Evolutionary conservation across 1,140 invertebrate species (phyloP).

Genomic region (Drosophila arawakana): DNA sequence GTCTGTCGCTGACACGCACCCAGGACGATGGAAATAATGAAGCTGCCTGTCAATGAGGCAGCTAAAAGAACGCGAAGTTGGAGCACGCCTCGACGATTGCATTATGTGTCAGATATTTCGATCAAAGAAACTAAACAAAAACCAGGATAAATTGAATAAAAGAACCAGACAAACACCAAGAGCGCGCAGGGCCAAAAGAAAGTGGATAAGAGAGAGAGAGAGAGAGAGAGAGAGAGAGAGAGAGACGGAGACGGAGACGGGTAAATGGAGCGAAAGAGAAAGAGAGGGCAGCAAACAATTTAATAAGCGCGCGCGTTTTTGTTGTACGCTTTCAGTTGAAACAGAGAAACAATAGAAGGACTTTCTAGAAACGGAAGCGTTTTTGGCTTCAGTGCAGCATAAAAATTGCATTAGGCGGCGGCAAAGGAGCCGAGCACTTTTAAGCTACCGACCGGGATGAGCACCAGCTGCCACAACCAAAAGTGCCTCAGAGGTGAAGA

Average conservation of each 20-base stretch:
- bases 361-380: constrained; percentile 56
- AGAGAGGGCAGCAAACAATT: constrained; percentile 51
- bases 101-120: constrained; percentile 63
- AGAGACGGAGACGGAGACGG: background rate
- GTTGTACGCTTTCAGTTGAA: constrained; percentile 22
- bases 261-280: constrained; percentile 1
- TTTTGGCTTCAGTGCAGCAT: constrained; percentile 68
- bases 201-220: constrained; percentile 7
- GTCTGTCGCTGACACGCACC: constrained; percentile 32
- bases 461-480: constrained; percentile 13
- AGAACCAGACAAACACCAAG: constrained; percentile 17
- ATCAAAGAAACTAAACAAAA: constrained; percentile 60
- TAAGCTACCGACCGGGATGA: constrained; percentile 28
- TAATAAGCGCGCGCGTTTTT: constrained; percentile 66
- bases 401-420: constrained; percentile 74
- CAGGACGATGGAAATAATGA: constrained; percentile 47
- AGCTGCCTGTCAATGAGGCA: constrained; percentile 56
- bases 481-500: background rate
- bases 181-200: constrained; percentile 2
- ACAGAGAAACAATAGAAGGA: constrained; percentile 54
- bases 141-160: constrained; percentile 29
- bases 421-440: constrained; percentile 54
- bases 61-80: constrained; percentile 17
- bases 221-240: background rate
- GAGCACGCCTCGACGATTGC: constrained; percentile 51